Evolutionary conservation across 2,888 invertebrate species (phyloP), one percentile per base, ranked within the genome.

Genomic region (Hesperia comma): DNA sequence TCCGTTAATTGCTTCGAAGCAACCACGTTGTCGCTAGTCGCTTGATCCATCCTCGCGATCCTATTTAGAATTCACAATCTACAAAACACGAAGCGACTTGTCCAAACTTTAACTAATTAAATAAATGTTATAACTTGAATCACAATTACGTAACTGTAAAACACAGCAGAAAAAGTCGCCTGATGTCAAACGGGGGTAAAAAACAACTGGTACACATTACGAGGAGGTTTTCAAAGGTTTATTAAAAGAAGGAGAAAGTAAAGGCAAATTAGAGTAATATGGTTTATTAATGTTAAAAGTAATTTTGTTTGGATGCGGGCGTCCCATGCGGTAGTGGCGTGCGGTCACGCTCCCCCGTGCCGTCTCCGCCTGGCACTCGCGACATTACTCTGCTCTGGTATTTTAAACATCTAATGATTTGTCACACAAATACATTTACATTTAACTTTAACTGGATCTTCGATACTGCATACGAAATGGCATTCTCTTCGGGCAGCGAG

Each of bases 251-350:
- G 81, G 82, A 85, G 84, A 89, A 88, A 87, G 89, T 89, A 77
- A 88, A 88, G 84, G 84, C 79, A 90, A 92, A 91, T 91, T 92
- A 92, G 86, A 90, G 87, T 85, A 89, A 87, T 88, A 88, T 88
- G 87, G 87, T 85, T 88, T 91, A 88, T 91, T 91, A 92, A 91
- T 89, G 90, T 88, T 83, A 84, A 85, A 86, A 86, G 90, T 92
- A 90, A 91, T 90, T 90, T 89, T 76, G 82, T 85, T 86, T 79
- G 77, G 83, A 84, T 85, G 82, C 79, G 78, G 77, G 72, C 72
- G 79, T 68, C 79, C 79, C 79, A 75, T 72, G 75, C 46, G 77
- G 77, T 71, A 74, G 81, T 86, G 74, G 83, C 87, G 87, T 85
- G 87, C 79, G 79, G 84, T 79, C 87, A 86, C 86, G 87, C 79